Conservation (phyloP, 2,797 vertebrate genomes). For the Brachyrhaphis roseni region DNA sequence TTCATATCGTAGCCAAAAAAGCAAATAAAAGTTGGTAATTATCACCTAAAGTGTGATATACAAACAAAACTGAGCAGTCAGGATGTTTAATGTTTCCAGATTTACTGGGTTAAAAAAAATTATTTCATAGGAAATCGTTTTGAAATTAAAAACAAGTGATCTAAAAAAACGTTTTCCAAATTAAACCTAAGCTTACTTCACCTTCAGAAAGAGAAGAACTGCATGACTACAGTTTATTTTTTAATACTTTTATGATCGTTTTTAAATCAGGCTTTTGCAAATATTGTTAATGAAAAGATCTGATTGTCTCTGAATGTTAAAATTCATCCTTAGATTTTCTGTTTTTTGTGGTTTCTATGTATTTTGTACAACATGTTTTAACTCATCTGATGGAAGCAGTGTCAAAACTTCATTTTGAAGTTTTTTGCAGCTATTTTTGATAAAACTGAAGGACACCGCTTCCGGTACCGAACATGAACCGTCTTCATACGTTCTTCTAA, state of each 20-base stretch:
- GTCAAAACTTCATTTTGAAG: conserved; percentile 39
- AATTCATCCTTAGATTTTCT: conserved; percentile 2
- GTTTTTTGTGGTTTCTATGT: conserved; percentile 13
- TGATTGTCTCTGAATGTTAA: conserved; percentile 22
- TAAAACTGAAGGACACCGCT: conserved; percentile 34
- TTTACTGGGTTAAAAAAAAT: conserved; percentile 2
- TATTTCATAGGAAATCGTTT: background rate
- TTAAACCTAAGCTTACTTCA: background rate
- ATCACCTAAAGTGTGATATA: background rate
- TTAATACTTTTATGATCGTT: background rate
- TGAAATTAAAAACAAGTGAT: background rate
- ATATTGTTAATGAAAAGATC: conserved; percentile 12
- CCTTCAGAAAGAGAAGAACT: background rate
- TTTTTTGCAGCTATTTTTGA: conserved; percentile 68
- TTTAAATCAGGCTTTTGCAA: background rate
- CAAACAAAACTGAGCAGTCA: background rate
- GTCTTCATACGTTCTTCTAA: conserved; percentile 17
- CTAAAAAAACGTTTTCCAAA: conserved; percentile 11
- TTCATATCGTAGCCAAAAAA: conserved; percentile 11
- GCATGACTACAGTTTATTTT: background rate
- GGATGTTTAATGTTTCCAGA: background rate
- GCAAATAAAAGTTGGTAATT: conserved; percentile 2
- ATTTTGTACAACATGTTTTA: conserved; percentile 40
- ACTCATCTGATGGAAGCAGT: conserved; percentile 29
- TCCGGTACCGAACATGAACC: conserved; percentile 6